These are phyloP conservation scores for Cinclus mexicanus DNA, from an alignment of 2,113 vertebrate species.

Conservation along the genomic window DNA sequence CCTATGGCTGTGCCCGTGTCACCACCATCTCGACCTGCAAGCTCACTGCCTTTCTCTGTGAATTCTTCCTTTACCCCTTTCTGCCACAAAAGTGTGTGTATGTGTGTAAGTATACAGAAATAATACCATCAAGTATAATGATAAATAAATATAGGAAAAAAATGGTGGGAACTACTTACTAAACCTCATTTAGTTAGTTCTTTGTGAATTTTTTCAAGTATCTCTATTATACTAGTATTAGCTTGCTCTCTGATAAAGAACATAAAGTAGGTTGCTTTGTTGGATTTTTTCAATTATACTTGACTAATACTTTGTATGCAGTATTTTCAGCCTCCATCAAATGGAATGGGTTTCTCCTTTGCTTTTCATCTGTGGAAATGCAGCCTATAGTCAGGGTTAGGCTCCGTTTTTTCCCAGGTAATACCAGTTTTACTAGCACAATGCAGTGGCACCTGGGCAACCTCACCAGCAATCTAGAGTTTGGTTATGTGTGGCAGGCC, in stretches of 20 bases:
- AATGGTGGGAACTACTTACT: neutral
- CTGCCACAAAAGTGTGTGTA: neutral
- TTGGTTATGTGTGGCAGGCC: neutral
- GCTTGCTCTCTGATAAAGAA: neutral
- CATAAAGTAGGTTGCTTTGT: neutral
- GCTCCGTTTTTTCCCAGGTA: neutral
- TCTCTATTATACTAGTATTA: neutral
- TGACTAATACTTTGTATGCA: neutral
- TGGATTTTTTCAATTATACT: fast-evolving
- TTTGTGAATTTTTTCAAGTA: neutral
- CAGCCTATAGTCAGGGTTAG: neutral
- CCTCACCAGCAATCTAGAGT: neutral
- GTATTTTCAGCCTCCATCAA: neutral
- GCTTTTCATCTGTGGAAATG: neutral
- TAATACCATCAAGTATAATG: neutral
- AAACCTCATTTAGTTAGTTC: neutral
- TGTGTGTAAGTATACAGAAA: neutral
- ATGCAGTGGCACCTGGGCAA: neutral
- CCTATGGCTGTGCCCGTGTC: fast-evolving
- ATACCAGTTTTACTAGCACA: neutral
- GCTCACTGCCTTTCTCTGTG: neutral
- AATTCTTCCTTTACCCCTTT: neutral
- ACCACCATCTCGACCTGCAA: neutral
- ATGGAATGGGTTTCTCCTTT: neutral
- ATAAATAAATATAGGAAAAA: neutral